Evolutionary conservation across 2,888 invertebrate species (phyloP).

Genomic region (Drosophila neutralis): DNA sequence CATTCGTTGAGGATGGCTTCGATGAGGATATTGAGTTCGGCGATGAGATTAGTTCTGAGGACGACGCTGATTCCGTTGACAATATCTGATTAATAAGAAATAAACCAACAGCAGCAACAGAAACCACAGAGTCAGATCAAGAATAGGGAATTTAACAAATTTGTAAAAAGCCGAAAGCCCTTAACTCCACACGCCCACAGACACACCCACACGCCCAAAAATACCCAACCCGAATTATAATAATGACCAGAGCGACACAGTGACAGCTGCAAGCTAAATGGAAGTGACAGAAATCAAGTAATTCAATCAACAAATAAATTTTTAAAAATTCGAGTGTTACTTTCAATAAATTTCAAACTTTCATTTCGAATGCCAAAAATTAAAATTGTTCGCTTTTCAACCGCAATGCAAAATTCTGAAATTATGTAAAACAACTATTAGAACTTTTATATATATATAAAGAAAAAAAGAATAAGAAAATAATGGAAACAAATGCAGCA

Average conservation of each 20-base stretch:
- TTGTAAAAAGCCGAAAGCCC: constrained; percentile 67
- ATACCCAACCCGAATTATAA: neutral
- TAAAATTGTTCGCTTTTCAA: constrained; percentile 45
- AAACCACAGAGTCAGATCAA: constrained; percentile 57
- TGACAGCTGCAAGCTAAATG: constrained; percentile 23
- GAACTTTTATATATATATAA: constrained; percentile 40
- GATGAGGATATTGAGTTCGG: constrained; percentile 99
- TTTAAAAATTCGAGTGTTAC: constrained; percentile 31
- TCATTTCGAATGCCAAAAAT: constrained; percentile 63
- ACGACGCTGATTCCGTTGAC: constrained; percentile 92
- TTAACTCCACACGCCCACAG: constrained; percentile 9
- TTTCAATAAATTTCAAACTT: constrained; percentile 32
- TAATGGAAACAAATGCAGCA: constrained; percentile 37
- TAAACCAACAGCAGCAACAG: constrained; percentile 32
- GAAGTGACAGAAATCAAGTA: constrained; percentile 24
- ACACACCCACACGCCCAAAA: constrained; percentile 7
- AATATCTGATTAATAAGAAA: constrained; percentile 86
- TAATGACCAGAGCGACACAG: constrained; percentile 23
- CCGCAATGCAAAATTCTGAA: constrained; percentile 42
- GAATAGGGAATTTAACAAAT: constrained; percentile 73
- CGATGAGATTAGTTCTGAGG: constrained; percentile 96
- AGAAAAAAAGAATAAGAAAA: constrained; percentile 2
- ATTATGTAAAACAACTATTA: constrained; percentile 50
- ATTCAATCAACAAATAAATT: constrained; percentile 47
- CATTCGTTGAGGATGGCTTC: constrained; percentile 96